These are phyloP conservation scores for Turdus rufiventris DNA, from an alignment of 2,113 vertebrate species.

Conservation along the genomic window DNA sequence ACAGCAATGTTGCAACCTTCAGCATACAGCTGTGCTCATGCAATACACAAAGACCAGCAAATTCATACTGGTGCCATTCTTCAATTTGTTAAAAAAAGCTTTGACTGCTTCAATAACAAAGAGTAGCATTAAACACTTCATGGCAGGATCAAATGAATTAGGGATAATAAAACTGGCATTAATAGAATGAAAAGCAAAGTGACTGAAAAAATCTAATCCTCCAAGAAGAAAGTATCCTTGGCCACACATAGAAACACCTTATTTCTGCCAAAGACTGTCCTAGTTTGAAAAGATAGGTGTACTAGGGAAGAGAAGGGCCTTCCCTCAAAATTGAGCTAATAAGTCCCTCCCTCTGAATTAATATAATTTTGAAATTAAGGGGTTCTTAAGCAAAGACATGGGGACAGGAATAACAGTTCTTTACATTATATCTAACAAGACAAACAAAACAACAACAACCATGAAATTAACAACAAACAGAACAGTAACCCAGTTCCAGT, in stretches of 20 bases:
- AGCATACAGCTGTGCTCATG: neutral
- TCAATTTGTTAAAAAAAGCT: neutral
- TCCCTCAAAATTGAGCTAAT: too few relatives aligned
- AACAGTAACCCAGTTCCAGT: too few relatives aligned
- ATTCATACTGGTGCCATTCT: neutral
- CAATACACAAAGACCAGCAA: neutral
- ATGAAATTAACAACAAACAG: too few relatives aligned
- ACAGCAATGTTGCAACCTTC: neutral
- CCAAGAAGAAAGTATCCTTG: neutral
- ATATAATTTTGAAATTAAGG: too few relatives aligned
- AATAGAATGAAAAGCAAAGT: neutral
- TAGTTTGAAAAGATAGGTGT: too few relatives aligned
- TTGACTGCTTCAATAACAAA: neutral
- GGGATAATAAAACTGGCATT: neutral
- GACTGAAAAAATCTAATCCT: neutral
- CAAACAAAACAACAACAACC: too few relatives aligned
- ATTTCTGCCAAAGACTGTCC: neutral
- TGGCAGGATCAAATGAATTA: neutral
- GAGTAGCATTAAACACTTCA: neutral
- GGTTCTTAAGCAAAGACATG: too few relatives aligned
- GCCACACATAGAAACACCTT: neutral
- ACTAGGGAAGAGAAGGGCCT: too few relatives aligned
- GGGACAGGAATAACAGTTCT: too few relatives aligned
- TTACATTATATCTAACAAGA: too few relatives aligned
- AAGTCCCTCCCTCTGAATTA: too few relatives aligned